A percentile compares a stretch with the other conserved stretches of the same genome.
These are phyloP conservation scores for Drosophila atroscutellata DNA, from an alignment of 2,888 invertebrate genomes.

Conservation along the genomic window DNA sequence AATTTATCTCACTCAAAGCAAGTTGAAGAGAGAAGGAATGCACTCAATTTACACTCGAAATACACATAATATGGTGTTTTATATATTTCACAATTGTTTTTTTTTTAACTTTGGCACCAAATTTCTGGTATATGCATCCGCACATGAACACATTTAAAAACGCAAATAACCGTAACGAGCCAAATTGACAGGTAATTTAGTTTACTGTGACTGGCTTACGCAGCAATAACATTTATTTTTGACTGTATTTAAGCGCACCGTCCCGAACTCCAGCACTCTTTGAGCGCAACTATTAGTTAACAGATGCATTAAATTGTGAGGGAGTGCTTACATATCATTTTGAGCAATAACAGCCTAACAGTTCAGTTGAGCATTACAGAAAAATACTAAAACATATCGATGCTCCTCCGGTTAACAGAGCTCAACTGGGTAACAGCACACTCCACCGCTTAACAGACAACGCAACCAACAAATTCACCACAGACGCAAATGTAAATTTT, in stretches of 20 bases:
- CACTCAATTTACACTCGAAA: slow-evolving; percentile 53
- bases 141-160: slow-evolving; percentile 11
- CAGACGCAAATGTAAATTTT: background rate
- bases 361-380: background rate
- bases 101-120: slow-evolving; percentile 42
- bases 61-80: slow-evolving; percentile 14
- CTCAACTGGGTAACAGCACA: background rate
- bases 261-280: slow-evolving; percentile 16
- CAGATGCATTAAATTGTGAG: slow-evolving; percentile 4
- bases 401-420: slow-evolving; percentile 22
- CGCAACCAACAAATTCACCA: background rate
- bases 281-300: slow-evolving; percentile 31
- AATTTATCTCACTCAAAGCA: slow-evolving; percentile 27
- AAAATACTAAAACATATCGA: slow-evolving; percentile 8
- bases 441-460: slow-evolving; percentile 11
- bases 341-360: slow-evolving; percentile 17
- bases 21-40: slow-evolving; percentile 20
- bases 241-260: background rate
- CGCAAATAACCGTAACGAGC: slow-evolving; percentile 9
- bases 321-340: slow-evolving; percentile 14
- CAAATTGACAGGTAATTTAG: slow-evolving; percentile 19
- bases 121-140: slow-evolving; percentile 10
- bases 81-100: slow-evolving; percentile 2
- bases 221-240: slow-evolving; percentile 21
- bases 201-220: slow-evolving; percentile 12